Evolutionary conservation across 2,888 invertebrate genomes (phyloP).

Genomic region (Trichogramma dendrolimi): DNA sequence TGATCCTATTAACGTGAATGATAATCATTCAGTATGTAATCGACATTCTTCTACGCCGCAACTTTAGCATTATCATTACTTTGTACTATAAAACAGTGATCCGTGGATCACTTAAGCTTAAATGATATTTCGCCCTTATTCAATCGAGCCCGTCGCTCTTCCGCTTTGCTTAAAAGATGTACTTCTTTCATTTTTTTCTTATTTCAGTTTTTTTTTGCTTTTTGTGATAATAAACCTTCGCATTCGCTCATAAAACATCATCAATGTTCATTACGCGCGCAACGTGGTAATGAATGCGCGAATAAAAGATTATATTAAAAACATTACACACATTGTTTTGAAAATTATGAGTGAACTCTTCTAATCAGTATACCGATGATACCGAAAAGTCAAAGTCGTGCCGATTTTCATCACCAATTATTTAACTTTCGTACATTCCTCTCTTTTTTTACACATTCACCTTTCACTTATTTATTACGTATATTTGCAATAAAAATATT

Average conservation of each 20-base stretch:
- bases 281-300: slow-evolving; percentile 13
- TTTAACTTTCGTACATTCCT: not conserved
- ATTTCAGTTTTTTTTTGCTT: slow-evolving; percentile 2
- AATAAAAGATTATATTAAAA: slow-evolving; percentile 18
- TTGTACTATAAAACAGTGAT: slow-evolving; percentile 50
- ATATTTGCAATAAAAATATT: slow-evolving; percentile 22
- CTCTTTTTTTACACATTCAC: slow-evolving; percentile 7
- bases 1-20: too few species aligned
- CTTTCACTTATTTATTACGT: slow-evolving; percentile 10
- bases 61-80: slow-evolving; percentile 47
- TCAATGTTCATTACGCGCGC: slow-evolving; percentile 26
- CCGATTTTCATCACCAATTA: slow-evolving; percentile 1
- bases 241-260: slow-evolving; percentile 27
- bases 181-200: not conserved
- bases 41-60: slow-evolving; percentile 35
- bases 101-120: slow-evolving; percentile 22
- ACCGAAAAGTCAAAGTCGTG: slow-evolving; percentile 2
- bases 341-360: slow-evolving; percentile 22
- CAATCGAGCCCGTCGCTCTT: slow-evolving; percentile 20
- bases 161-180: slow-evolving; percentile 20
- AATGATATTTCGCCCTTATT: slow-evolving; percentile 16
- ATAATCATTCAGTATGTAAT: slow-evolving; percentile 27
- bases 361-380: slow-evolving; percentile 8
- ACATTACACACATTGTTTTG: slow-evolving; percentile 18
- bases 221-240: slow-evolving; percentile 12